phyloP scores from a whole-genome alignment of 2,797 vertebrate genomes.

The Champsocephalus esox region DNA sequence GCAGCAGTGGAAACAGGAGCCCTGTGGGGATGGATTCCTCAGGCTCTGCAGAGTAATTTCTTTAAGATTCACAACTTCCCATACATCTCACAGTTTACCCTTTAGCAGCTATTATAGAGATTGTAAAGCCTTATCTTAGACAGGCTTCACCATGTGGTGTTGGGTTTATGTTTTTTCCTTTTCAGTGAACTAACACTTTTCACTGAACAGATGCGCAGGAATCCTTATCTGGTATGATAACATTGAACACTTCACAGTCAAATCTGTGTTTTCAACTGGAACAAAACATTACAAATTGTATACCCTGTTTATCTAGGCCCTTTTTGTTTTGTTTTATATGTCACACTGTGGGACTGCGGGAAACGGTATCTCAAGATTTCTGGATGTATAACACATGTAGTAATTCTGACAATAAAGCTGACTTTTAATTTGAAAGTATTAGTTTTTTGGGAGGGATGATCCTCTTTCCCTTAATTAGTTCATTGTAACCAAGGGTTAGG shows the following conservation, averaged over 20 bases:
- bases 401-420: too few species aligned
- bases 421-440: too few species aligned
- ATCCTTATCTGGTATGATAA: not conserved
- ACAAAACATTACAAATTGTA: not conserved
- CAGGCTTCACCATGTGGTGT: not conserved
- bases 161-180: slow-evolving; percentile 4
- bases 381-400: too few species aligned
- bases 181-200: not conserved
- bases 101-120: not conserved
- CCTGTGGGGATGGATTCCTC: not conserved
- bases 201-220: slow-evolving; percentile 1
- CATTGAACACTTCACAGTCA: not conserved
- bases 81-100: not conserved
- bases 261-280: not conserved
- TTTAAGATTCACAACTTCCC: not conserved
- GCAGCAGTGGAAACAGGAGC: not conserved
- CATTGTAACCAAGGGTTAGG: not conserved
- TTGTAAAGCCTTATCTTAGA: not conserved
- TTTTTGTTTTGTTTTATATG: too few species aligned
- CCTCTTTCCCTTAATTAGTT: not conserved
- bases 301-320: too few species aligned
- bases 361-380: too few species aligned
- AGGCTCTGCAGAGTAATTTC: not conserved
- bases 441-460: too few species aligned
- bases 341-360: too few species aligned